Conservation (phyloP, 2,888 invertebrate genomes). For the Subacronicta megacephala region DNA sequence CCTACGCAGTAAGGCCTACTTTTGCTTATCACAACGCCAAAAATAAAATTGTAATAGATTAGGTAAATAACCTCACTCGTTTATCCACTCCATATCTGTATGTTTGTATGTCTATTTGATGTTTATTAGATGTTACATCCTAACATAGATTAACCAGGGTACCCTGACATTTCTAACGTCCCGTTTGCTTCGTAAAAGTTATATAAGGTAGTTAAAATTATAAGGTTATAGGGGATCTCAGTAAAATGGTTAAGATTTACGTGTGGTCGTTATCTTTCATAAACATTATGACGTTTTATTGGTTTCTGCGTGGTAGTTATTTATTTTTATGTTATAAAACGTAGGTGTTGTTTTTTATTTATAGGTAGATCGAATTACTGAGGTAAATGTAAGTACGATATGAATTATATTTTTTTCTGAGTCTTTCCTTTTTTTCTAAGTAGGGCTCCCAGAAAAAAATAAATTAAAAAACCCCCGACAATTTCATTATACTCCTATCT, state of each 20-base stretch:
- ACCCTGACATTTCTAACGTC: conserved; percentile 31
- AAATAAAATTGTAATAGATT: conserved; percentile 57
- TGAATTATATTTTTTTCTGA: too few species aligned
- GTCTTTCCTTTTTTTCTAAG: too few species aligned
- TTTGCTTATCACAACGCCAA: conserved; percentile 36
- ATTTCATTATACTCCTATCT: too few species aligned
- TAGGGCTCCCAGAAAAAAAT: too few species aligned
- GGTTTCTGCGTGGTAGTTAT: conserved; percentile 40
- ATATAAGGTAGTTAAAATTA: conserved; percentile 28
- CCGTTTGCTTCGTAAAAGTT: conserved; percentile 14
- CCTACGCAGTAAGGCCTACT: conserved; percentile 46
- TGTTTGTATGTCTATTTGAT: conserved; percentile 67
- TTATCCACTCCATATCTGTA: conserved; percentile 68
- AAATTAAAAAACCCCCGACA: too few species aligned
- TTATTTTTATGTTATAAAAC: conserved; percentile 41
- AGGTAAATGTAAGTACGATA: conserved; percentile 17
- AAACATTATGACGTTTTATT: conserved; percentile 52
- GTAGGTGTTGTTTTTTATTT: conserved; percentile 54
- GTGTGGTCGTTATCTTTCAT: conserved; percentile 60
- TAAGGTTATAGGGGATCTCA: conserved; percentile 39
- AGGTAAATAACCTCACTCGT: conserved; percentile 64
- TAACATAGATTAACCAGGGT: conserved; percentile 55
- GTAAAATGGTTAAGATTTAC: conserved; percentile 43
- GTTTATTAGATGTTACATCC: conserved; percentile 68
- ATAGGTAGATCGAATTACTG: conserved; percentile 43